These are phyloP conservation scores for Polia nebulosa DNA, from an alignment of 2,888 invertebrate species.

Conservation along the genomic window DNA sequence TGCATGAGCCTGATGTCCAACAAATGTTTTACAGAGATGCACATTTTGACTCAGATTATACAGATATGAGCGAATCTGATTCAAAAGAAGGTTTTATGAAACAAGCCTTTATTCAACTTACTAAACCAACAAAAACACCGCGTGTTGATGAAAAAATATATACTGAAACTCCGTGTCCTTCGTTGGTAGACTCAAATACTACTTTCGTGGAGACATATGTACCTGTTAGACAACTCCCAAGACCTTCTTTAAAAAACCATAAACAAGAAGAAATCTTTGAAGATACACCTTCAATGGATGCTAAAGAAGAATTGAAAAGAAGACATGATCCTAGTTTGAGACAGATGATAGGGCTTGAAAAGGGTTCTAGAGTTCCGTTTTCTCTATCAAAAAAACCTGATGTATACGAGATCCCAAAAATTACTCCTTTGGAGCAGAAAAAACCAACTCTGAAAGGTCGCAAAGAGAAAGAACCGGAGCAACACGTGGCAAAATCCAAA, in stretches of 20 bases:
- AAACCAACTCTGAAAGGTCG: conserved; percentile 11
- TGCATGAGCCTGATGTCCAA: conserved; percentile 21
- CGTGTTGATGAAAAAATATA: background rate
- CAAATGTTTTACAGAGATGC: conserved; percentile 29
- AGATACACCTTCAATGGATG: conserved; percentile 27
- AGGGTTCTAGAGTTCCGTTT: background rate
- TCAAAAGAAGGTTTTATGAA: background rate
- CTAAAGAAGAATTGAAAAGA: conserved; percentile 39
- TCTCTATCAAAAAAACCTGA: conserved; percentile 14
- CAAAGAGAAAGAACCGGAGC: background rate
- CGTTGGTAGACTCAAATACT: conserved; percentile 5
- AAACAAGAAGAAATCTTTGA: conserved; percentile 13
- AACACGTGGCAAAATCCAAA: background rate
- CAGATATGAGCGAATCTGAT: background rate
- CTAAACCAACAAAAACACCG: background rate
- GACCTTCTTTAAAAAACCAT: conserved; percentile 13
- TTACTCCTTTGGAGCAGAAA: conserved; percentile 24
- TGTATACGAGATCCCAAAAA: conserved; percentile 40
- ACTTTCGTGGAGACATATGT: conserved; percentile 1
- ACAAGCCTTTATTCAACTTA: conserved; percentile 6
- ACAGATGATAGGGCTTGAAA: conserved; percentile 18
- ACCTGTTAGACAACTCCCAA: background rate
- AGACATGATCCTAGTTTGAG: conserved; percentile 47
- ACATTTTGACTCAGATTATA: conserved; percentile 21
- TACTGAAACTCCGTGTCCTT: background rate